phyloP scores from a whole-genome alignment of 2,797 vertebrate species.

The Pachyuromys duprasi region DNA sequence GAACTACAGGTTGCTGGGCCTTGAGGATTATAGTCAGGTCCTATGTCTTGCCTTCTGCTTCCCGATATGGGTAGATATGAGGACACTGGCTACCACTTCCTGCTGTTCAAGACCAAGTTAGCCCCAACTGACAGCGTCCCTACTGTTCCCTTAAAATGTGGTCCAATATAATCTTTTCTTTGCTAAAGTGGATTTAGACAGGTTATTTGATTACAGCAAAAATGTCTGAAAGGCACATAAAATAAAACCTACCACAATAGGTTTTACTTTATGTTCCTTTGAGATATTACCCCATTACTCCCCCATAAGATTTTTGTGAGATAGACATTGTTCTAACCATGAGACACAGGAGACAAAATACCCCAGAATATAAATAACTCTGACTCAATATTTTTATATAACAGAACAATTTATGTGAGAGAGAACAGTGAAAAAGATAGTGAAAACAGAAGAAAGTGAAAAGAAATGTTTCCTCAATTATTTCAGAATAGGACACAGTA shows the following conservation, averaged over 20 bases:
- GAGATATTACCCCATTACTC: neutral
- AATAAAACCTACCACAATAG: neutral
- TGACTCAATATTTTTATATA: slow-evolving; percentile 16
- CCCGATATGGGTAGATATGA: neutral
- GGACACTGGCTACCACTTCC: neutral
- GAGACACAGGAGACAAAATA: neutral
- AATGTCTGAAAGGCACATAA: no score
- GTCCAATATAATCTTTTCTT: neutral
- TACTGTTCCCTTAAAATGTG: neutral
- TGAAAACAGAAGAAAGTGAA: neutral
- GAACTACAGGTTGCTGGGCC: neutral
- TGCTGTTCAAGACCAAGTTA: neutral
- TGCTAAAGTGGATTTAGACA: neutral
- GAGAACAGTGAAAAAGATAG: neutral
- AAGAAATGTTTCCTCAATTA: neutral
- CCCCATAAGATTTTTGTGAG: neutral
- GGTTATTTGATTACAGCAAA: neutral
- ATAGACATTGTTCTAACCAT: neutral
- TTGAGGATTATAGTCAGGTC: neutral
- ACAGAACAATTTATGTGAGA: neutral
- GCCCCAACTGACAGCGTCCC: neutral
- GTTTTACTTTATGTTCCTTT: neutral
- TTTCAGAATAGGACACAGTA: neutral
- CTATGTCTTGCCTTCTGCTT: neutral
- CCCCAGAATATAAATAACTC: neutral